Base-by-base conservation (phyloP, 2,888 invertebrate genomes). In the Andrena bucephala region DNA sequence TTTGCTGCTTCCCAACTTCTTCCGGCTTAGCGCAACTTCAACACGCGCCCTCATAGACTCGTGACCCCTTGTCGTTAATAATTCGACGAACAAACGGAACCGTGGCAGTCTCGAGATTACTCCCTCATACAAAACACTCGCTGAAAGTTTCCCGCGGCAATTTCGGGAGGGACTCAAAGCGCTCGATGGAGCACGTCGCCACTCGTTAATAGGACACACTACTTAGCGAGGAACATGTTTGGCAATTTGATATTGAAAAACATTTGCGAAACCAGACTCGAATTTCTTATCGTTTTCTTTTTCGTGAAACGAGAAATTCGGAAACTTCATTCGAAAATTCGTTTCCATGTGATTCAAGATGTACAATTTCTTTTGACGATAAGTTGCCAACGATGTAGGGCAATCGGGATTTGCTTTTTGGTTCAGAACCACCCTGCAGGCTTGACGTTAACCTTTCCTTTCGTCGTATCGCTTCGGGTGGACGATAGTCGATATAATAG, bases 1-100 rank as follows among this genome's bases (percentile, higher is more conserved):
- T 84, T 83, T 71, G 82, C 77, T 73, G 83, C 60, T 83, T 71
- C 69, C 66, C 75, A 74, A 74, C 79, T 77, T 81, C 83, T 82
- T 80, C 85, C 83, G 72, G 62, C 78, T 81, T 75, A 67, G 71
- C 78, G 78, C 68, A 66, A 66, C 80, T 71, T 71, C 62, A 76
- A 68, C 80, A 75, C 73, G 31, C 65, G 33, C 54, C 65, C 69
- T 67, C 83, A 62, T 63, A 72, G 73, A 57, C 24, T 73, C 78
- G 66, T 31, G 78, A 78, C 78, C 83, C 57, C 70, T 71, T 71
- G 83, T 52, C 71, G 70, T 83, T 84, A 84, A 83, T 84, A 83
- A 75, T 82, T 59, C 65, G 13, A 3, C 42, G 69, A 57, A 71
- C 69, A 66, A 48, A 54, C 77, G 36, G 65, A 29, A 60, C 70